Evolutionary conservation across 2,797 vertebrate genomes (phyloP), one percentile per base, ranked within the genome.

Genomic region (Onychomys torridus): DNA sequence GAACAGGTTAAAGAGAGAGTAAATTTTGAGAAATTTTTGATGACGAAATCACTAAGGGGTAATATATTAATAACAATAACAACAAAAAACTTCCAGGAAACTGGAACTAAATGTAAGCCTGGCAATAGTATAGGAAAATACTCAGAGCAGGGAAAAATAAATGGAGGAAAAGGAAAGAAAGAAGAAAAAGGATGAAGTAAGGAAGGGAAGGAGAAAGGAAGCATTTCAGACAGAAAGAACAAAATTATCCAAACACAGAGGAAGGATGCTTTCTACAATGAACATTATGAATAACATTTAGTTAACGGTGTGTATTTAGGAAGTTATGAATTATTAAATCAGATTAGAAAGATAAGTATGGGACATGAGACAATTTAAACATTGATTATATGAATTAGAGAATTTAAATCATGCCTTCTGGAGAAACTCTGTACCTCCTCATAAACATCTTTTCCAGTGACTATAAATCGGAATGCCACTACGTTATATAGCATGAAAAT

Each of bases 401-500:
- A 69, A 93, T 87, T 92, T 93, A 94, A 90, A 65, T 25, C 78
- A 0, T 2, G 61, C 14, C 43, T 91, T 83, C 59, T 49, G 2
- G 78, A 75, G 40, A 92, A 95, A 96, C 57, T 57, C 52, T 85
- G 86, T 6, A 49, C 7, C 9, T 92, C 37, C 73, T 55, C 27
- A 46, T 13, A 8, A 78, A 2, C 21, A 37, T 11, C 69, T 71
- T 85, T 40, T 25, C 57, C 89, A 89, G 13, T 5, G 5, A 88
- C 46, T 65, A 12, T 89, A 89, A 96, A 96, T 97, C 37, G 52
- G 29, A 88, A 3, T 27, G 25, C 6, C 29, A 46, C 29, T 73
- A 77, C 16, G 89, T 91, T 21, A 85, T 63, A 71, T 96, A 13
- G 40, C 29, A 83, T 95, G 57, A 97, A 96, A 96, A 94, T 92